phyloP scores from a whole-genome alignment of 2,113 vertebrate genomes.

The Caretta caretta region DNA sequence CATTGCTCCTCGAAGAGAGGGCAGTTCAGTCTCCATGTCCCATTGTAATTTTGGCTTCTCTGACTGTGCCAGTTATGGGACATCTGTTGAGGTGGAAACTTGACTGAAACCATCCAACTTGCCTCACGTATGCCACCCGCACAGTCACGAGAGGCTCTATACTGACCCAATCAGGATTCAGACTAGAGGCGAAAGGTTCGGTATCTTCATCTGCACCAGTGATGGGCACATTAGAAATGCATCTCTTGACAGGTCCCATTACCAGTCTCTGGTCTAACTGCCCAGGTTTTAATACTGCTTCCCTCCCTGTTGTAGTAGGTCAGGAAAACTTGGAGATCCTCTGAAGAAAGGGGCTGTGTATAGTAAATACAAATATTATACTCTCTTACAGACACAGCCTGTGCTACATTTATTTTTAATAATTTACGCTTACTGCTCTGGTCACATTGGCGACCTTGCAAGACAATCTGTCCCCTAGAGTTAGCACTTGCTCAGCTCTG shows the following conservation, averaged over 20 bases:
- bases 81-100: no score
- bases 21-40: no score
- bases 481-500: background rate
- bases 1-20: no score
- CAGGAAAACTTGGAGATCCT: background rate
- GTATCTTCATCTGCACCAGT: background rate
- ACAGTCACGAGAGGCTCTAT: background rate
- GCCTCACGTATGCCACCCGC: no score
- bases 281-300: background rate
- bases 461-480: background rate
- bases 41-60: no score
- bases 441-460: background rate
- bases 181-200: background rate
- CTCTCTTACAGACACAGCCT: background rate
- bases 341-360: background rate
- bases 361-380: background rate
- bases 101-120: no score
- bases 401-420: background rate
- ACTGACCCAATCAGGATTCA: background rate
- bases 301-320: background rate
- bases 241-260: no score
- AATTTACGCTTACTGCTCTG: background rate
- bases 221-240: background rate
- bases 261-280: background rate
- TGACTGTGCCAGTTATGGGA: no score